Evolutionary conservation across 2,797 vertebrate species (phyloP).

Genomic region (Xiphorhynchus erythropygius): DNA sequence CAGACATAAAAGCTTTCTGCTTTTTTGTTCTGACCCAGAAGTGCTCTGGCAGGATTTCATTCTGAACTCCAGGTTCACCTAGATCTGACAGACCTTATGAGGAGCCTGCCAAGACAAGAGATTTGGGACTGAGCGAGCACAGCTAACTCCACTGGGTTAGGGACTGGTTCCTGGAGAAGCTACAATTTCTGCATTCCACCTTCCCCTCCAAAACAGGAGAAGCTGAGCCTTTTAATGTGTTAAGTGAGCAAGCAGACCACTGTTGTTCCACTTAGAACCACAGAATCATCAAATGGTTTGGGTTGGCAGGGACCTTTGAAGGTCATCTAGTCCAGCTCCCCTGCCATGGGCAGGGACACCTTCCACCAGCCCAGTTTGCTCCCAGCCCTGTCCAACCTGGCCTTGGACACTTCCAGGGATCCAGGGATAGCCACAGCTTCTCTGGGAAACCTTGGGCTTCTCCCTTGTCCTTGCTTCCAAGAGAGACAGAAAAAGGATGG

Average conservation of each 20-base stretch:
- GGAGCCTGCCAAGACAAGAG: rapidly evolving
- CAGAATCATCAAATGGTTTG: not conserved
- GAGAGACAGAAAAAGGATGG: rapidly evolving
- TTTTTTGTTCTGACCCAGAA: not conserved
- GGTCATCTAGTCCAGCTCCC: too few species aligned
- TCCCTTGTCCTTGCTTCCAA: not conserved
- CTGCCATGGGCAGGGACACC: not conserved
- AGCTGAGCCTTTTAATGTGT: not conserved
- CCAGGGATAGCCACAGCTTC: too few species aligned
- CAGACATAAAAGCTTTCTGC: not conserved
- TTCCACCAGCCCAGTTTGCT: not conserved
- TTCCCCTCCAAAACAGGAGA: rapidly evolving
- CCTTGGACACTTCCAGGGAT: not conserved
- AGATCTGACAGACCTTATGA: not conserved
- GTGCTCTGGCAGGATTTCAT: not conserved
- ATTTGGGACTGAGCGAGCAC: not conserved
- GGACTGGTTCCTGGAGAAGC: not conserved
- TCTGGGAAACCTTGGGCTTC: not conserved
- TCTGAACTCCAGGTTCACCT: not conserved
- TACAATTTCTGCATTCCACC: not conserved
- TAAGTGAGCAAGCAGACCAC: not conserved
- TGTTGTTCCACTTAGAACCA: not conserved
- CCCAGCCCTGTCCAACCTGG: not conserved
- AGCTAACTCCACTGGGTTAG: rapidly evolving
- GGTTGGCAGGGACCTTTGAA: not conserved